Evolutionary conservation across 1,140 invertebrate genomes (phyloP).

Genomic region (Dendrolimus punctatus): DNA sequence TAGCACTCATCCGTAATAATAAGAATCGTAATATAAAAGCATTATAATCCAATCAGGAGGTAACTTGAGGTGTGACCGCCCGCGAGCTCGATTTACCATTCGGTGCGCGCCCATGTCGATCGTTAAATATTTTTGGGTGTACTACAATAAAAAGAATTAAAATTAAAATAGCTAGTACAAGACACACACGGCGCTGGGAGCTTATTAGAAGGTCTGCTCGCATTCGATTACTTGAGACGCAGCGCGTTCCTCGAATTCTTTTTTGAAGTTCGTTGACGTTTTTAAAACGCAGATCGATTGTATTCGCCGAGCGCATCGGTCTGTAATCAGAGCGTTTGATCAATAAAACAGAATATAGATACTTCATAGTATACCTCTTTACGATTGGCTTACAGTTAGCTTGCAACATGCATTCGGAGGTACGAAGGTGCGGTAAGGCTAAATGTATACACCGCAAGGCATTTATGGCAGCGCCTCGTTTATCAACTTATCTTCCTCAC

Average conservation of each 20-base stretch:
- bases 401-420: neutral
- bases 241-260: conserved; percentile 9
- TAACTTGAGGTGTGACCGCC: conserved; percentile 53
- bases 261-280: conserved; percentile 18
- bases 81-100: conserved; percentile 51
- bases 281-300: conserved; percentile 1
- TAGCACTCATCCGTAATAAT: conserved; percentile 50
- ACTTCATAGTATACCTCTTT: neutral
- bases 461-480: no score
- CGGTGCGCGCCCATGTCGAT: conserved; percentile 32
- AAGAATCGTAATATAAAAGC: conserved; percentile 65
- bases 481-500: neutral
- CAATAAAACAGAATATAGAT: conserved; percentile 2
- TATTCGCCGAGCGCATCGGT: neutral
- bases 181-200: conserved; percentile 29
- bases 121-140: conserved; percentile 59
- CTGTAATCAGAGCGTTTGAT: conserved; percentile 8
- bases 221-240: conserved; percentile 14
- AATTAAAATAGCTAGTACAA: conserved; percentile 23
- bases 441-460: no score
- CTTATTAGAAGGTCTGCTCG: conserved; percentile 7
- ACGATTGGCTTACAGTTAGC: neutral
- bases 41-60: conserved; percentile 66
- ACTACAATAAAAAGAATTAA: conserved; percentile 42
- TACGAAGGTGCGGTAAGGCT: no score